These are phyloP conservation scores for Gonocerus acuteangulatus DNA, from an alignment of 2,888 invertebrate genomes.

Conservation along the genomic window DNA sequence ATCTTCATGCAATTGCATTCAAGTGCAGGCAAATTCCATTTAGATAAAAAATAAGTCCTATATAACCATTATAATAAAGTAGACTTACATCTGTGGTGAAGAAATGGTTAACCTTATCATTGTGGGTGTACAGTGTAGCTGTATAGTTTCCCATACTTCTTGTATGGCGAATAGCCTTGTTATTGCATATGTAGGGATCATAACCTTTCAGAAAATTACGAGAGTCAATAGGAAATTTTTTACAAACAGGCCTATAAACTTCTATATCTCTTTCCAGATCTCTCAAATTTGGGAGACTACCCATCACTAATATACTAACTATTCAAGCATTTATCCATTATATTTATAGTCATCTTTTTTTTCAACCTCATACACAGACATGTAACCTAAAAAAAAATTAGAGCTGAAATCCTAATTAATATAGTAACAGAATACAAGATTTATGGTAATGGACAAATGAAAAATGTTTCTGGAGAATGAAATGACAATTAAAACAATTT, in stretches of 20 bases:
- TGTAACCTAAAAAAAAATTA: background rate
- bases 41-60: too few species aligned
- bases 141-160: slow-evolving; percentile 31
- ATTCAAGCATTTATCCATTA: slow-evolving; percentile 3
- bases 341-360: background rate
- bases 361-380: background rate
- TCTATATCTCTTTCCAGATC: slow-evolving; percentile 27
- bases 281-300: slow-evolving; percentile 32
- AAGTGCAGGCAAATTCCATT: too few species aligned
- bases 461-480: too few species aligned
- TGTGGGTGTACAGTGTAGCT: slow-evolving; percentile 16
- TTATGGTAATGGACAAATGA: too few species aligned
- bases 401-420: too few species aligned
- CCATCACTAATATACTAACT: slow-evolving; percentile 22
- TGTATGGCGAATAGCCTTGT: slow-evolving; percentile 27
- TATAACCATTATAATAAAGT: background rate
- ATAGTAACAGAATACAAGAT: too few species aligned
- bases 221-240: slow-evolving; percentile 7
- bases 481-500: too few species aligned
- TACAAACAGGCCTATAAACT: slow-evolving; percentile 15
- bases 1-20: too few species aligned
- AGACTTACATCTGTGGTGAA: slow-evolving; percentile 29
- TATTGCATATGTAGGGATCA: slow-evolving; percentile 11
- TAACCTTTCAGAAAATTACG: slow-evolving; percentile 10
- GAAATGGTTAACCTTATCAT: slow-evolving; percentile 27